Percentiles rank a stretch among this genome's conserved stretches.
These are phyloP conservation scores for Oryzias sinensis DNA, from an alignment of 2,797 vertebrate genomes.

Conservation along the genomic window DNA sequence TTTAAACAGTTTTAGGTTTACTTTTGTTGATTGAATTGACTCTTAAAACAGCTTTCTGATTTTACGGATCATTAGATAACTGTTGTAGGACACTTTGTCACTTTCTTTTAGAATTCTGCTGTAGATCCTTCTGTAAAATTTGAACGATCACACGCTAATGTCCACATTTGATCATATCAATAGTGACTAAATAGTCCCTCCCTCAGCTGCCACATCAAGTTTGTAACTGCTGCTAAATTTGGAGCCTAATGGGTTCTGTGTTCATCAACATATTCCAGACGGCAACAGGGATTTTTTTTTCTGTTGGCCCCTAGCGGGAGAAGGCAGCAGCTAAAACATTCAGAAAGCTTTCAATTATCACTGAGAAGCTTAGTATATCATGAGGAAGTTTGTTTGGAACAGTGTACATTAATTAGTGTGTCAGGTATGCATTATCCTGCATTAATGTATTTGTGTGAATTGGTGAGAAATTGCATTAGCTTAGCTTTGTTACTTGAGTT, in stretches of 20 bases:
- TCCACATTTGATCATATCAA: neutral
- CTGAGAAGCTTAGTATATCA: neutral
- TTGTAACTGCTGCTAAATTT: constrained; percentile 21
- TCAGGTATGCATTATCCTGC: too few species aligned
- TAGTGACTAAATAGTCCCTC: constrained; percentile 3
- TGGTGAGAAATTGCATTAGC: too few species aligned
- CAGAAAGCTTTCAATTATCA: neutral
- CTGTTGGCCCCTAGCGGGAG: neutral
- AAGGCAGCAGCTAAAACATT: neutral
- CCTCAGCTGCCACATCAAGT: constrained; percentile 19
- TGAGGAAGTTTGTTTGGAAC: too few species aligned
- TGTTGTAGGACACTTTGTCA: neutral
- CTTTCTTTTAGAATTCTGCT: too few species aligned
- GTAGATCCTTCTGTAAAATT: too few species aligned
- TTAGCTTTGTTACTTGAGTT: too few species aligned
- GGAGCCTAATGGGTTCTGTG: neutral
- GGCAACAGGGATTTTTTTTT: constrained; percentile 1
- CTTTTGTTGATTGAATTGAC: constrained; percentile 5
- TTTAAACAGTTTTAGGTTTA: constrained; percentile 12
- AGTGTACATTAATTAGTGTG: too few species aligned
- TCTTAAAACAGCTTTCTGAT: neutral
- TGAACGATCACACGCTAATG: neutral
- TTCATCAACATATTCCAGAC: constrained; percentile 7
- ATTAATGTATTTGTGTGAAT: too few species aligned
- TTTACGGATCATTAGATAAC: neutral